Evolutionary conservation across 1,140 invertebrate genomes (phyloP).

Genomic region (Anastrepha obliqua): DNA sequence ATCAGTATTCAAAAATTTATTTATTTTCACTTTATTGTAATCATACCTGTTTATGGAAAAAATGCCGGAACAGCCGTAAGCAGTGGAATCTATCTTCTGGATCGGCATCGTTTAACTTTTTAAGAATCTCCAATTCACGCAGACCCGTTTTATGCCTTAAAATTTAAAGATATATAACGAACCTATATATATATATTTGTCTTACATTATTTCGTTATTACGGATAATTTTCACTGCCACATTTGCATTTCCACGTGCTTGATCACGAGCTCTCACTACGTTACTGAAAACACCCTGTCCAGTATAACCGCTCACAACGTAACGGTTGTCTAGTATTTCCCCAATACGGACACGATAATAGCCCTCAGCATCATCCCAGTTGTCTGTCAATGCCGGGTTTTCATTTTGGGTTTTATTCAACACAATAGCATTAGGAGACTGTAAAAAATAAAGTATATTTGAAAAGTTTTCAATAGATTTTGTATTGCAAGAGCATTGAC

Average conservation of each 20-base stretch:
- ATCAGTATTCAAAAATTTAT: neutral
- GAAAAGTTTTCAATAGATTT: neutral
- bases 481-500: conserved; percentile 56
- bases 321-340: conserved; percentile 94
- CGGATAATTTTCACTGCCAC: conserved; percentile 99
- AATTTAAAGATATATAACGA: neutral
- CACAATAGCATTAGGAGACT: conserved; percentile 85
- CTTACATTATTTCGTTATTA: conserved; percentile 99
- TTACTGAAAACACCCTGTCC: conserved; percentile 99
- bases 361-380: conserved; percentile 99
- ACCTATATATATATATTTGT: neutral
- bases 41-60: conserved; percentile 87
- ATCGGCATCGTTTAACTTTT: conserved; percentile 97
- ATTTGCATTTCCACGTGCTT: conserved; percentile 88
- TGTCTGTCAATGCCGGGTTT: conserved; percentile 95
- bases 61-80: conserved; percentile 92
- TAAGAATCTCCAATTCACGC: conserved; percentile 96
- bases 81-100: conserved; percentile 98
- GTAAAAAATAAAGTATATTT: conserved; percentile 48
- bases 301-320: conserved; percentile 97
- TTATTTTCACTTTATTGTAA: neutral
- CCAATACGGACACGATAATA: conserved; percentile 98
- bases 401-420: conserved; percentile 82
- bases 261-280: conserved; percentile 95
- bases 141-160: conserved; percentile 97